Conservation (phyloP, 2,113 vertebrate genomes). For the Ochotona curzoniae region DNA sequence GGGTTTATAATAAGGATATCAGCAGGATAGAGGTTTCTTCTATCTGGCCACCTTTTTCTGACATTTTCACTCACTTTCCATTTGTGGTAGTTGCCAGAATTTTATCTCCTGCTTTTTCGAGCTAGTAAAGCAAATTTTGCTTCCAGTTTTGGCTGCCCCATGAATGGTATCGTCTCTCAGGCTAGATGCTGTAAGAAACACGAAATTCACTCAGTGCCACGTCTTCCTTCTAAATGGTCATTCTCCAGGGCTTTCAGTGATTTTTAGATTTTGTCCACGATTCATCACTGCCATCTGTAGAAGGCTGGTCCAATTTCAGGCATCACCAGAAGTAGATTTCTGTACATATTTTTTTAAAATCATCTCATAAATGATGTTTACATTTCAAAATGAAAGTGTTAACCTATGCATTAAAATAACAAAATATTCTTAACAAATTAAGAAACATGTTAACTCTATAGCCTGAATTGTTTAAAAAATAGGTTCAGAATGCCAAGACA, state of each 20-base stretch:
- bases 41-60: not conserved
- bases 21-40: not conserved
- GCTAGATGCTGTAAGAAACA: slow-evolving; percentile 43
- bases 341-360: slow-evolving; percentile 9
- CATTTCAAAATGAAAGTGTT: slow-evolving; percentile 57
- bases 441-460: slow-evolving; percentile 44
- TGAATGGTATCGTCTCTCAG: slow-evolving; percentile 10
- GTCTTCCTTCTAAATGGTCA: slow-evolving; percentile 52
- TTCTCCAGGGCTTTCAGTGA: slow-evolving; percentile 33
- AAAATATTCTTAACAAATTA: slow-evolving; percentile 45
- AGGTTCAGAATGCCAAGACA: slow-evolving; percentile 40
- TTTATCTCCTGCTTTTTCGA: slow-evolving; percentile 57
- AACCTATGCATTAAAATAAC: slow-evolving; percentile 60
- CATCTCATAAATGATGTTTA: slow-evolving; percentile 47
- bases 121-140: slow-evolving; percentile 24
- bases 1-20: slow-evolving; percentile 42
- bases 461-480: slow-evolving; percentile 28
- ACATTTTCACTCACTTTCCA: slow-evolving; percentile 41
- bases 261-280: slow-evolving; percentile 61
- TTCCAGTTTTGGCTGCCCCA: slow-evolving; percentile 36
- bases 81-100: slow-evolving; percentile 20
- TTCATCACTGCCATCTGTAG: slow-evolving; percentile 44
- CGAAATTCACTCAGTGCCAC: slow-evolving; percentile 37
- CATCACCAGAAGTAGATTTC: slow-evolving; percentile 47
- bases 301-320: slow-evolving; percentile 9